phyloP scores from a whole-genome alignment of 2,888 invertebrate genomes.

The Theodoxus fluviatilis region DNA sequence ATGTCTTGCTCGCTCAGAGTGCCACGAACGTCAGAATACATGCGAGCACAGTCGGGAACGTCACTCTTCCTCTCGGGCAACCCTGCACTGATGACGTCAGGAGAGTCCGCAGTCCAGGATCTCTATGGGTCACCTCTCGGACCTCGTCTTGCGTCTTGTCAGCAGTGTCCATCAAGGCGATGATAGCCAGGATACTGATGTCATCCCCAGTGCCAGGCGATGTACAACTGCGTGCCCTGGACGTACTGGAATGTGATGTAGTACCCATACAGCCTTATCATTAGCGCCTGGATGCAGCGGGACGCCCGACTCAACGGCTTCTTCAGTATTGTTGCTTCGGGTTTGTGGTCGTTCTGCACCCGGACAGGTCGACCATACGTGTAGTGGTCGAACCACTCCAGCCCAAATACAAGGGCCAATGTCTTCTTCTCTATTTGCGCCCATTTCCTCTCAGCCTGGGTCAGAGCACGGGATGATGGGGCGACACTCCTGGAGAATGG shows the following conservation, averaged over 20 bases:
- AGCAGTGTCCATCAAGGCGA: neutral
- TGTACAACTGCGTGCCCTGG: neutral
- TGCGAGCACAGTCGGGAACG: neutral
- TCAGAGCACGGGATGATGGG: slow-evolving; percentile 35
- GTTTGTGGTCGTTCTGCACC: too few relatives aligned
- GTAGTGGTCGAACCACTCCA: too few relatives aligned
- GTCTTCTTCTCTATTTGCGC: slow-evolving; percentile 41
- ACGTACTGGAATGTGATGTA: slow-evolving; percentile 33
- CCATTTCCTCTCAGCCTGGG: slow-evolving; percentile 35
- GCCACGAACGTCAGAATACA: neutral
- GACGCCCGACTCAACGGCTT: slow-evolving; percentile 32
- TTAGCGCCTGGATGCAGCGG: slow-evolving; percentile 34
- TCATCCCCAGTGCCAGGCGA: neutral
- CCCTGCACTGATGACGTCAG: neutral
- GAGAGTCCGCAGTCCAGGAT: neutral
- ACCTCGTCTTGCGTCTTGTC: slow-evolving; percentile 11
- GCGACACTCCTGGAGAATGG: slow-evolving; percentile 35
- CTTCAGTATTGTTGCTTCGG: slow-evolving; percentile 26
- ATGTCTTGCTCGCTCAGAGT: slow-evolving; percentile 3
- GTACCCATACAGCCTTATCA: slow-evolving; percentile 35
- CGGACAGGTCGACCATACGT: too few relatives aligned
- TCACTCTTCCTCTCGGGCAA: slow-evolving; percentile 7
- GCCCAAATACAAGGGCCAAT: too few relatives aligned
- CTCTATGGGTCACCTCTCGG: neutral
- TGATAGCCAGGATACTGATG: neutral